Conservation (phyloP, 2,888 invertebrate genomes). For the Chymomyza caudatula region DNA sequence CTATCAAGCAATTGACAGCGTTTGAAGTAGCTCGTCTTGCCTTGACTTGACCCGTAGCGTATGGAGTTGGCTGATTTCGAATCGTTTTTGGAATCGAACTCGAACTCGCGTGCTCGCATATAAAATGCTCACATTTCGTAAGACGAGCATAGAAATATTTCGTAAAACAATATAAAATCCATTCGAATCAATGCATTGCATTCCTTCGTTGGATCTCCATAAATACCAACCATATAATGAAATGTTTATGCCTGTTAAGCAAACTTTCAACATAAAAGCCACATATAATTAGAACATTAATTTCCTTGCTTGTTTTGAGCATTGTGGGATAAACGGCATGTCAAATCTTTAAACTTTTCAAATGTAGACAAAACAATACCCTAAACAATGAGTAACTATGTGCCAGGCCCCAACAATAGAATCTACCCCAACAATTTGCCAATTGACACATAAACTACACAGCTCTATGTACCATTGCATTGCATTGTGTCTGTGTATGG, state of each 20-base stretch:
- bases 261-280: not conserved
- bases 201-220: not conserved
- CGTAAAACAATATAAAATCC: not conserved
- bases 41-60: not conserved
- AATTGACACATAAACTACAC: not conserved
- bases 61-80: not conserved
- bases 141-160: too few species aligned
- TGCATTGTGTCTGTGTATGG: not conserved
- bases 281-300: not conserved
- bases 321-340: too few species aligned
- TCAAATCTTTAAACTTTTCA: not conserved
- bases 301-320: not conserved
- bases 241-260: not conserved
- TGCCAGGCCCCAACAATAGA: not conserved
- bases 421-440: not conserved
- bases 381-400: too few species aligned
- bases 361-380: too few species aligned
- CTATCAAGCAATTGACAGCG: constrained; percentile 62
- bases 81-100: not conserved
- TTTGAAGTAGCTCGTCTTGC: constrained; percentile 50
- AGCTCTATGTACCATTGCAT: not conserved
- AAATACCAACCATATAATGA: not conserved
- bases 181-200: too few species aligned
- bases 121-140: too few species aligned
- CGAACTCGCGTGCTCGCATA: not conserved